These are phyloP conservation scores for Cheilinus undulatus DNA, from an alignment of 2,113 vertebrate genomes.

Conservation along the genomic window DNA sequence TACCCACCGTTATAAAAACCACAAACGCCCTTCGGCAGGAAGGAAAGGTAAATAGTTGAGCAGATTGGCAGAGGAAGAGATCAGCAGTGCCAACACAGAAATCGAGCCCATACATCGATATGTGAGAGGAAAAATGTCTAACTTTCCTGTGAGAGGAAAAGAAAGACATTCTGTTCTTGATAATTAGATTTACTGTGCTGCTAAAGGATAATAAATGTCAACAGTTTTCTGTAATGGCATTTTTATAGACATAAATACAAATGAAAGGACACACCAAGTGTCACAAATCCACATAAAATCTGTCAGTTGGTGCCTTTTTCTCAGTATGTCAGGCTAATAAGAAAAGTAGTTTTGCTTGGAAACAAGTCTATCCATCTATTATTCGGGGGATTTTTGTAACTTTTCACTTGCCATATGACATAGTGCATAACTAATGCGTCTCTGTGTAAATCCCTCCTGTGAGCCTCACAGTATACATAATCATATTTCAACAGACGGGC, in stretches of 20 bases:
- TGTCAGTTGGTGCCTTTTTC: background rate
- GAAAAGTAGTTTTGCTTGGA: slow-evolving; percentile 39
- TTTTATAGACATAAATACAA: slow-evolving; percentile 1
- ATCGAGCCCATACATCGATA: slow-evolving; percentile 39
- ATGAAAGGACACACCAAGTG: slow-evolving; percentile 9
- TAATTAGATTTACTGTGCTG: slow-evolving; percentile 20
- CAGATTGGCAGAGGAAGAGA: slow-evolving; percentile 44
- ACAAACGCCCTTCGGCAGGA: slow-evolving; percentile 71
- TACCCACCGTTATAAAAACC: slow-evolving; percentile 63
- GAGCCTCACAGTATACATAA: slow-evolving; percentile 47
- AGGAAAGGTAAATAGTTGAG: slow-evolving; percentile 65
- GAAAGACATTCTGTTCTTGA: slow-evolving; percentile 29
- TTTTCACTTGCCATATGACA: slow-evolving; percentile 43
- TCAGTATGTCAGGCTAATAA: slow-evolving; percentile 3
- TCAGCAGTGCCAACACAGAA: slow-evolving; percentile 49
- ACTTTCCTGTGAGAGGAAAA: slow-evolving; percentile 11
- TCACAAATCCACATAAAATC: slow-evolving; percentile 19
- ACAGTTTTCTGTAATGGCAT: slow-evolving; percentile 7
- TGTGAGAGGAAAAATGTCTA: slow-evolving; percentile 7
- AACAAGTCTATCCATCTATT: slow-evolving; percentile 39
- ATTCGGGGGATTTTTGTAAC: slow-evolving; percentile 41
- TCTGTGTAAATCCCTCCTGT: slow-evolving; percentile 45
- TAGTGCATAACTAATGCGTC: slow-evolving; percentile 48
- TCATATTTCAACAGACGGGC: slow-evolving; percentile 53
- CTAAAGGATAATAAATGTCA: slow-evolving; percentile 30